These are phyloP conservation scores for Eupelmus urozonus DNA, from an alignment of 2,888 invertebrate species.

Conservation along the genomic window DNA sequence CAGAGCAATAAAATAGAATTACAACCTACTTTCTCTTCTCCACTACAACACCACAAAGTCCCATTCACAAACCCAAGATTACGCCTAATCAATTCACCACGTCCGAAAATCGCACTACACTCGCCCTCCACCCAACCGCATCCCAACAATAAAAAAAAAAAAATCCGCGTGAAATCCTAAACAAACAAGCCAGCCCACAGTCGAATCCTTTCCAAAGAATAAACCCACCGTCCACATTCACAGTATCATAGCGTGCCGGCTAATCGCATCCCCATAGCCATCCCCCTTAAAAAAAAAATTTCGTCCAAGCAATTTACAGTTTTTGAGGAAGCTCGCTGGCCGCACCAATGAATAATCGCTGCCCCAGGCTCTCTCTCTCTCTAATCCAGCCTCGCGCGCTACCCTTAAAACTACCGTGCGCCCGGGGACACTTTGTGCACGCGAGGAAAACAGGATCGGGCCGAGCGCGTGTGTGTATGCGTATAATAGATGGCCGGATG, in stretches of 20 bases:
- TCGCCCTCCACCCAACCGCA: not conserved
- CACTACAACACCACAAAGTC: constrained; percentile 32
- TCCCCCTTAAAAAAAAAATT: constrained; percentile 63
- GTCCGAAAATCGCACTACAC: not conserved
- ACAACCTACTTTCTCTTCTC: not conserved
- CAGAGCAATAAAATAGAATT: no score
- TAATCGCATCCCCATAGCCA: constrained; percentile 52
- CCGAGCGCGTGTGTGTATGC: constrained; percentile 32
- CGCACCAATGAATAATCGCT: constrained; percentile 62
- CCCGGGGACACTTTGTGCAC: no score
- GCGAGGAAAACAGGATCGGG: constrained; percentile 50
- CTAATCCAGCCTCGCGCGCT: constrained; percentile 3
- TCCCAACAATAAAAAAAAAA: not conserved
- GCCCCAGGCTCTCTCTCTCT: constrained; percentile 57
- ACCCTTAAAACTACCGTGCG: no score
- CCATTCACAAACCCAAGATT: constrained; percentile 6
- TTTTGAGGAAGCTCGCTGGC: constrained; percentile 67
- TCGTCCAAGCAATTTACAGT: constrained; percentile 75
- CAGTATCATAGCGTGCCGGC: constrained; percentile 44
- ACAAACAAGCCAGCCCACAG: constrained; percentile 45
- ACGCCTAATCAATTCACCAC: constrained; percentile 36
- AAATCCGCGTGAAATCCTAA: constrained; percentile 52
- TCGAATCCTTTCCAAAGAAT: constrained; percentile 14
- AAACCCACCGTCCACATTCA: not conserved
- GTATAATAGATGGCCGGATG: constrained; percentile 63